A percentile compares a stretch with the other conserved stretches of the same genome.
Evolutionary conservation across 2,888 invertebrate species (phyloP).

Genomic region (Cistogaster globosa): DNA sequence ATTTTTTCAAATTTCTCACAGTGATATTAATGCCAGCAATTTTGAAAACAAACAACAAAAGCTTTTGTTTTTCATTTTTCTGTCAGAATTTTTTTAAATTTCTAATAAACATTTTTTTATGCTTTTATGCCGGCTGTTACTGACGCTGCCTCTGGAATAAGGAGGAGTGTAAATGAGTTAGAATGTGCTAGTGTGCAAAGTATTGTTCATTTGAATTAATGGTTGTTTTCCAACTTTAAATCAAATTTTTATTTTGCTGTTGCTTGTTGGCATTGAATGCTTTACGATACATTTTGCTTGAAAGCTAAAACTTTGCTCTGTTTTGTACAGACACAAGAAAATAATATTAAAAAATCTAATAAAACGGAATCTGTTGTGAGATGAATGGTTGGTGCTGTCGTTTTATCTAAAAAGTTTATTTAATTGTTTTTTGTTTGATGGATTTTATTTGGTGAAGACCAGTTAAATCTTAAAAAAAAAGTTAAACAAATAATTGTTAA

Average conservation of each 20-base stretch:
- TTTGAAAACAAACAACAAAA: constrained; percentile 34
- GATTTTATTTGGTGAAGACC: too few species aligned
- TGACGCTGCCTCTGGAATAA: neutral
- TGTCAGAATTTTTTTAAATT: constrained; percentile 25
- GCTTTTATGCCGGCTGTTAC: neutral
- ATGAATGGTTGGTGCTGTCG: too few species aligned
- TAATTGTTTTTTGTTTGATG: too few species aligned
- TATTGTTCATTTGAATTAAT: neutral
- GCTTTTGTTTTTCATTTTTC: constrained; percentile 51
- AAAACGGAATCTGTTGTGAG: too few species aligned
- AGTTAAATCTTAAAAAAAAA: too few species aligned
- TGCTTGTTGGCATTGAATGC: constrained; percentile 44
- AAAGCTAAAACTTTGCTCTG: too few species aligned
- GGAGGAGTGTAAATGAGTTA: too few species aligned
- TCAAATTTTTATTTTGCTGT: constrained; percentile 25
- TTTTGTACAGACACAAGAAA: too few species aligned
- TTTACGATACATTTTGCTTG: constrained; percentile 33
- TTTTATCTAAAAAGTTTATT: too few species aligned
- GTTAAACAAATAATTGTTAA: too few species aligned
- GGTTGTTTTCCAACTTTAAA: neutral
- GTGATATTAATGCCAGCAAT: constrained; percentile 51
- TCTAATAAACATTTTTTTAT: constrained; percentile 27
- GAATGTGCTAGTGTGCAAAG: too few species aligned
- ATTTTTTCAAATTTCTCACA: constrained; percentile 18
- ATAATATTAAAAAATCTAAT: too few species aligned